These are phyloP conservation scores for Arrhopalites spinosus DNA, from an alignment of 2,888 invertebrate genomes.

Conservation along the genomic window DNA sequence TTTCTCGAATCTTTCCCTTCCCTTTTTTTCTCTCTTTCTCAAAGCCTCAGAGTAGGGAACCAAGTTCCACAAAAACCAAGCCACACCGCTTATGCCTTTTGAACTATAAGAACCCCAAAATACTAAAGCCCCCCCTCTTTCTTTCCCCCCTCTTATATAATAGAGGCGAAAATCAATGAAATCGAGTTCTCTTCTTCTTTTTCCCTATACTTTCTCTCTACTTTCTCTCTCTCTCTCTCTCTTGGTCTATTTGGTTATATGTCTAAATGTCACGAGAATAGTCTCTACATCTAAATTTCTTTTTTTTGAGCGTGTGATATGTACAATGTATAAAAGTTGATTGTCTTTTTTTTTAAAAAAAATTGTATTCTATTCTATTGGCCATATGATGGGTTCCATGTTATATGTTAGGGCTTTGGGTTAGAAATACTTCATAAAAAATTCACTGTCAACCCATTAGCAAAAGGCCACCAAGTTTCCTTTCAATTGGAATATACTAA, in stretches of 20 bases:
- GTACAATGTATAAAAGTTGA: too few species aligned
- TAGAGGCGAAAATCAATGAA: conserved; percentile 26
- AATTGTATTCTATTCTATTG: too few species aligned
- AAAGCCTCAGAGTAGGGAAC: not conserved
- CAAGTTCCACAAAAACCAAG: too few species aligned
- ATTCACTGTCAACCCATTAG: too few species aligned
- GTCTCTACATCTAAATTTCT: not conserved
- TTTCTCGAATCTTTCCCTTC: not conserved
- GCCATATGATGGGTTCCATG: not conserved
- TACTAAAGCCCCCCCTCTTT: not conserved
- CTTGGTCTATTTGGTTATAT: not conserved
- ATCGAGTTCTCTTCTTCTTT: conserved; percentile 25
- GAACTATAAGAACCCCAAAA: not conserved
- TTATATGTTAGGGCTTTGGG: not conserved
- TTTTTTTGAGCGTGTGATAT: too few species aligned
- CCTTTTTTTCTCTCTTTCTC: not conserved
- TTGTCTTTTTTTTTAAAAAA: too few species aligned
- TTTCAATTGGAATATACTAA: too few species aligned
- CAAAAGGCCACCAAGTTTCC: too few species aligned
- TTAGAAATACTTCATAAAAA: too few species aligned
- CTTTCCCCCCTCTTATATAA: not conserved
- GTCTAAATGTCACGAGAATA: not conserved
- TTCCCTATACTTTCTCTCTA: not conserved
- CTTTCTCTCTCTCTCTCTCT: conserved; percentile 3
- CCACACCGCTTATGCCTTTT: not conserved